Evolutionary conservation across 2,888 invertebrate species (phyloP).

Genomic region (Beris morrisii): DNA sequence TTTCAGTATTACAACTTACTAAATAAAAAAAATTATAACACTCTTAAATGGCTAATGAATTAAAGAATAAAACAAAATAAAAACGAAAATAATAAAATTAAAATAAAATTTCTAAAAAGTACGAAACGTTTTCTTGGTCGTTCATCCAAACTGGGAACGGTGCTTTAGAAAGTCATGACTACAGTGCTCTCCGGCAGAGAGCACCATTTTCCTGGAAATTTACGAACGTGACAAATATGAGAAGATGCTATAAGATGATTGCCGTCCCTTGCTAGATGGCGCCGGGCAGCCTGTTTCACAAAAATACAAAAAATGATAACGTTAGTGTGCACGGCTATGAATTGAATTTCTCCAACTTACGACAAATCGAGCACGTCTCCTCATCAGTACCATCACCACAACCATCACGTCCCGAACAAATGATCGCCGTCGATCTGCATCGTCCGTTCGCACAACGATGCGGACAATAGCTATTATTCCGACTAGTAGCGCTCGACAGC

Average conservation of each 20-base stretch:
- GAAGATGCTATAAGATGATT: slow-evolving; percentile 16
- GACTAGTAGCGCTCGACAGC: slow-evolving; percentile 42
- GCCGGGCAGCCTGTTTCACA: slow-evolving; percentile 61
- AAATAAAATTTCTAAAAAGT: neutral
- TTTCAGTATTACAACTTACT: neutral
- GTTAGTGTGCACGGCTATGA: neutral
- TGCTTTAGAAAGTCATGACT: no score
- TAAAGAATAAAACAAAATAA: slow-evolving; percentile 7
- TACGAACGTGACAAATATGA: slow-evolving; percentile 22
- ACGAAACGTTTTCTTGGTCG: neutral
- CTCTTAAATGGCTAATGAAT: slow-evolving; percentile 27
- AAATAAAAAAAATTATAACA: slow-evolving; percentile 22
- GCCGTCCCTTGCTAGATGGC: slow-evolving; percentile 39
- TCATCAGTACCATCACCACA: slow-evolving; percentile 92
- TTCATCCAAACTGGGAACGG: neutral
- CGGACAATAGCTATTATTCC: slow-evolving; percentile 63
- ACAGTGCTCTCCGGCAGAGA: neutral
- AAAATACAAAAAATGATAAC: slow-evolving; percentile 40
- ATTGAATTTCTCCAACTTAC: slow-evolving; percentile 61
- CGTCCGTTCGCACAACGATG: slow-evolving; percentile 84
- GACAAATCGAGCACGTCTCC: slow-evolving; percentile 79
- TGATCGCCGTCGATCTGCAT: slow-evolving; percentile 85
- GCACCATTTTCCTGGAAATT: neutral
- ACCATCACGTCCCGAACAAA: slow-evolving; percentile 87
- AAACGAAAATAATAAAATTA: slow-evolving; percentile 10